Evolutionary conservation across 30 jellyfish, hydroid and myxozoan species (phyloP).

Genomic region (Chrysaora quinquecirrha): DNA sequence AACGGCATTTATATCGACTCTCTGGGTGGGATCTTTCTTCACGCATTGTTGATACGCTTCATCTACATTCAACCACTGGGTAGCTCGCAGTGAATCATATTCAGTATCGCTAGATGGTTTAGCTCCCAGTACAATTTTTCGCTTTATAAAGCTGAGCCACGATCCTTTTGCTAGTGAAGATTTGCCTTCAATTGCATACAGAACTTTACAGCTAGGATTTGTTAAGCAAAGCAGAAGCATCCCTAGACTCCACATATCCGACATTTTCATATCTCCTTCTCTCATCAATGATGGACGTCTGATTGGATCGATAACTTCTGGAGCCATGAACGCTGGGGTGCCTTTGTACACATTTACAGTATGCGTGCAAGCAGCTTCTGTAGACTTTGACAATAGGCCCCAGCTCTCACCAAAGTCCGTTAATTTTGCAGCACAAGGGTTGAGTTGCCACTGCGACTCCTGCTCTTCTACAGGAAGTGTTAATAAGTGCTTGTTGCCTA

Average conservation of each 20-base stretch:
- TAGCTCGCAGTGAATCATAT: not conserved
- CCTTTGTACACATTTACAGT: too few relatives aligned
- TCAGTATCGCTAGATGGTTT: not conserved
- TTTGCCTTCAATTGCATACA: not conserved
- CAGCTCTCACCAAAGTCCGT: constrained; percentile 12
- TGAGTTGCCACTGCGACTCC: constrained; percentile 14
- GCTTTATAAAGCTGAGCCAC: not conserved
- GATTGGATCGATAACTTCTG: constrained; percentile 3
- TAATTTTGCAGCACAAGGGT: constrained; percentile 10
- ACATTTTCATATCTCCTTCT: constrained; percentile 8
- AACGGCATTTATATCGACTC: not conserved
- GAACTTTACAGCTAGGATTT: constrained; percentile 5
- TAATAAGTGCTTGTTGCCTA: too few relatives aligned
- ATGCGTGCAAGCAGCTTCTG: not conserved
- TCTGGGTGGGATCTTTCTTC: not conserved
- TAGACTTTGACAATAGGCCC: not conserved
- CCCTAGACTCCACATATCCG: constrained; percentile 37
- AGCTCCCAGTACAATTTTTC: not conserved
- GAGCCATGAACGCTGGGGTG: too few relatives aligned
- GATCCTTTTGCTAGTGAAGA: not conserved
- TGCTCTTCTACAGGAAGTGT: too few relatives aligned
- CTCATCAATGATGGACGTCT: constrained; percentile 8
- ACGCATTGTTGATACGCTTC: not conserved
- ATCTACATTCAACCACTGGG: constrained; percentile 8
- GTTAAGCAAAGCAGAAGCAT: constrained; percentile 1